Percentiles rank a stretch among this genome's conserved stretches.
Conservation (phyloP, 2,888 invertebrate species). For the Andricus quercusramuli region DNA sequence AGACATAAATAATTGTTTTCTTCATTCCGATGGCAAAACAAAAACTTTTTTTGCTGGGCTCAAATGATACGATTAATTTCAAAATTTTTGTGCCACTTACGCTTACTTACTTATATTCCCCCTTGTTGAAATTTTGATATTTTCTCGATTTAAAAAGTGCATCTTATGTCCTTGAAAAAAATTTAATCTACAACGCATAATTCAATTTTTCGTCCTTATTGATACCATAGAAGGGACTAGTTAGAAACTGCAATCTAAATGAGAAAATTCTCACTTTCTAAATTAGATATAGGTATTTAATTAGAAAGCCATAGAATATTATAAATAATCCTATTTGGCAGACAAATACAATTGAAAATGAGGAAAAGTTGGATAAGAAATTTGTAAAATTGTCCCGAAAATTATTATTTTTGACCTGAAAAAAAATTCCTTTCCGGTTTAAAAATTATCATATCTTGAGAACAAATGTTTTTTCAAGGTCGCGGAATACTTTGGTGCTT, state of each 20-base stretch:
- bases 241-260: not conserved
- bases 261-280: slow-evolving; percentile 1
- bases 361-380: not conserved
- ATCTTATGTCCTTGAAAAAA: too few species aligned
- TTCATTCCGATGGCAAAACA: too few species aligned
- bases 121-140: too few species aligned
- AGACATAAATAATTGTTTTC: too few species aligned
- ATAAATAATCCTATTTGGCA: not conserved
- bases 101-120: too few species aligned
- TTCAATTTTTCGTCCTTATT: not conserved
- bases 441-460: not conserved
- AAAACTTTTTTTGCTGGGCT: too few species aligned
- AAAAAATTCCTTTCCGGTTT: not conserved
- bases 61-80: too few species aligned
- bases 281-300: not conserved
- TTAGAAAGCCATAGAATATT: not conserved
- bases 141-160: too few species aligned
- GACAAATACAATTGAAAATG: not conserved
- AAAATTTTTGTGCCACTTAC: too few species aligned
- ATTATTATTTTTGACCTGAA: not conserved
- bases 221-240: not conserved
- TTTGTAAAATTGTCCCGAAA: not conserved
- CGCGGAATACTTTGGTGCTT: slow-evolving; percentile 2
- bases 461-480: slow-evolving; percentile 40
- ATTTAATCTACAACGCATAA: too few species aligned